Conservation (phyloP, 2,888 invertebrate genomes). For the Gerris lacustris region DNA sequence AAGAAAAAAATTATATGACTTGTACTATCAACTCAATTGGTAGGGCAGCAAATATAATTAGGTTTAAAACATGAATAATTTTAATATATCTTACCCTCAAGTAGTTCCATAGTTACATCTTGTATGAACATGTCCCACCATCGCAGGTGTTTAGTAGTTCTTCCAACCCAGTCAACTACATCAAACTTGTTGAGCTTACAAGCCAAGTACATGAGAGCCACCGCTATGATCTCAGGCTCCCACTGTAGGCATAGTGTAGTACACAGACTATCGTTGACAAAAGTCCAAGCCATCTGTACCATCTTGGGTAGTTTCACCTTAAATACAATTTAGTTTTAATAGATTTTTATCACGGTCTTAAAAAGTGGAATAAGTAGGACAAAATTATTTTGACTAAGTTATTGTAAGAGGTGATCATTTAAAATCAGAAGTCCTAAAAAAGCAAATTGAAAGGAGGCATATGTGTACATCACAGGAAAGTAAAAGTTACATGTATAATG, state of each 20-base stretch:
- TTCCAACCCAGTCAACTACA: constrained; percentile 81
- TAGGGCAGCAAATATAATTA: too few relatives aligned
- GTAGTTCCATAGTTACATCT: constrained; percentile 81
- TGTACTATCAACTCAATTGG: too few relatives aligned
- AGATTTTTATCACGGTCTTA: constrained; percentile 50
- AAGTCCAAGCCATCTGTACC: constrained; percentile 99
- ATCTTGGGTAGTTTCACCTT: constrained; percentile 78
- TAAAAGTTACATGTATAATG: too few relatives aligned
- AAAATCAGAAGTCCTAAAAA: background rate
- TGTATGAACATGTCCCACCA: constrained; percentile 99
- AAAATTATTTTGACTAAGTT: background rate
- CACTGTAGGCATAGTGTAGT: constrained; percentile 94
- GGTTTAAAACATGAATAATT: too few relatives aligned
- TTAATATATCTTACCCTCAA: constrained; percentile 51
- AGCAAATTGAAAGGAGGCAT: too few relatives aligned
- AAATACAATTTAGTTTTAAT: constrained; percentile 34
- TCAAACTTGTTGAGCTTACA: constrained; percentile 93
- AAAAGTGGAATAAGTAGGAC: constrained; percentile 8
- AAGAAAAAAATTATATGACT: too few relatives aligned
- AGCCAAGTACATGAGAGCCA: constrained; percentile 92
- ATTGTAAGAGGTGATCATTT: background rate
- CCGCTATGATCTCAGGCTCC: constrained; percentile 97
- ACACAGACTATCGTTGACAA: constrained; percentile 95
- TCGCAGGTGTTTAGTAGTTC: constrained; percentile 57
- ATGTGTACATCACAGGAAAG: too few relatives aligned